A percentile compares a stretch with the other conserved stretches of the same genome.
These are phyloP conservation scores for Stigmatopora nigra DNA, from an alignment of 2,113 vertebrate species.

Conservation along the genomic window DNA sequence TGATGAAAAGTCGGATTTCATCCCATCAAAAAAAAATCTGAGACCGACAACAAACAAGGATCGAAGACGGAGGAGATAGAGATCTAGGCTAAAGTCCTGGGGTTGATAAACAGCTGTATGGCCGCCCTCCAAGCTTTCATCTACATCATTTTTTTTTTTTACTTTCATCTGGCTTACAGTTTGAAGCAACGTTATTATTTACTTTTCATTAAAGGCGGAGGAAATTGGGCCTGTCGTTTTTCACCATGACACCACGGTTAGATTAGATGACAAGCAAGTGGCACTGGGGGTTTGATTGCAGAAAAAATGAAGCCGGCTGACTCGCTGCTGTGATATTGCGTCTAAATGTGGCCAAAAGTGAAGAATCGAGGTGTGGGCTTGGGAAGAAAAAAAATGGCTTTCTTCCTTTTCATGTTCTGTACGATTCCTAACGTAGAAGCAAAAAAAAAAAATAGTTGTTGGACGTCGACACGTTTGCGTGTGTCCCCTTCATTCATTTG, in stretches of 20 bases:
- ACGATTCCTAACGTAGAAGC: background rate
- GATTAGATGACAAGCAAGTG: conserved; percentile 43
- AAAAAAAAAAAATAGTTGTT: conserved; percentile 4
- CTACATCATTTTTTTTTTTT: conserved; percentile 21
- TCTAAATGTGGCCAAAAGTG: conserved; percentile 7
- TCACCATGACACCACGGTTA: conserved; percentile 49
- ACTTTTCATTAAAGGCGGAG: conserved; percentile 53
- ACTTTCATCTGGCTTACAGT: conserved; percentile 43
- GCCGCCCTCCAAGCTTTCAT: conserved; percentile 39
- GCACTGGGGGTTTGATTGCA: conserved; percentile 27
- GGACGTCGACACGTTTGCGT: background rate
- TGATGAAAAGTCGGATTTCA: conserved; percentile 49
- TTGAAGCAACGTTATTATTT: conserved; percentile 61
- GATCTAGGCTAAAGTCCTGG: conserved; percentile 26
- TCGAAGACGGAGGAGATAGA: conserved; percentile 44
- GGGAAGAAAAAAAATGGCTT: background rate
- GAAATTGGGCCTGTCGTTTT: conserved; percentile 59
- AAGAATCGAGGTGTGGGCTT: background rate
- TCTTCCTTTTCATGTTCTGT: background rate
- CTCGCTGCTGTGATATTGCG: conserved; percentile 7
- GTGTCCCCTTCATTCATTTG: conserved; percentile 32
- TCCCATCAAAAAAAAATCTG: conserved; percentile 58
- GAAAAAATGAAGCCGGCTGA: conserved; percentile 17
- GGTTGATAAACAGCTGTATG: conserved; percentile 56
- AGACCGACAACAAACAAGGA: conserved; percentile 49